Conservation (phyloP, 2,113 vertebrate genomes). For the Genyomyrus donnyi region DNA sequence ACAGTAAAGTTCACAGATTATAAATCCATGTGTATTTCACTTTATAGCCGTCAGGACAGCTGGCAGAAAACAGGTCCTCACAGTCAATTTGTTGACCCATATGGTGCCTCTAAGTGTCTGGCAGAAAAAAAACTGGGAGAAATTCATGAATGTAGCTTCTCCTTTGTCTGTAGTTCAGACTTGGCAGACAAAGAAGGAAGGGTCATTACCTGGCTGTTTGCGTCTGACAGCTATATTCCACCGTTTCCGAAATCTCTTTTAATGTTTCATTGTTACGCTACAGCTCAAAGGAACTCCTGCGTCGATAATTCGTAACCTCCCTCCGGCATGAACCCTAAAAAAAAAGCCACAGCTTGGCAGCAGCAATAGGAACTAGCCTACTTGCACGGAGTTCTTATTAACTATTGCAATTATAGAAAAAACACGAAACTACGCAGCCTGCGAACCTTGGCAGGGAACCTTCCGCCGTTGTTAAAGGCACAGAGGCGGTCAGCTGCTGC, state of each 20-base stretch:
- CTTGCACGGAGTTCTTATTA: background rate
- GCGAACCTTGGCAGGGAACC: background rate
- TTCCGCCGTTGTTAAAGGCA: background rate
- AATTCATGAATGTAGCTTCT: background rate
- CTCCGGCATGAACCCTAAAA: background rate
- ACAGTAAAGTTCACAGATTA: conserved; percentile 3
- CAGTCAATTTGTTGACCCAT: background rate
- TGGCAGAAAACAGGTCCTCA: background rate
- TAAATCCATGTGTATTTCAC: background rate
- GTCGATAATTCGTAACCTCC: background rate
- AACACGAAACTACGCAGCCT: background rate
- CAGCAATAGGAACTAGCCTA: background rate
- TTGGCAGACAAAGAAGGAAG: background rate
- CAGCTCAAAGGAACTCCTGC: background rate
- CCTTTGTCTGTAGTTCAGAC: background rate
- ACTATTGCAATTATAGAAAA: background rate
- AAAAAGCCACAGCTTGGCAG: background rate
- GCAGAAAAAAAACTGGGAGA: background rate
- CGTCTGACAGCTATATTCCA: background rate
- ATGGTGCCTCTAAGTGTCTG: background rate
- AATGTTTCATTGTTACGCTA: background rate
- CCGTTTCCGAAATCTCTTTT: background rate
- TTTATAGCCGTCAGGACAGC: background rate
- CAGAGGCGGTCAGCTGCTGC: background rate
- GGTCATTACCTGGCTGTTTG: background rate